Evolutionary conservation across 2,888 invertebrate genomes (phyloP), one percentile per base, ranked within the genome.

Genomic region (Stratiomys singularior): DNA sequence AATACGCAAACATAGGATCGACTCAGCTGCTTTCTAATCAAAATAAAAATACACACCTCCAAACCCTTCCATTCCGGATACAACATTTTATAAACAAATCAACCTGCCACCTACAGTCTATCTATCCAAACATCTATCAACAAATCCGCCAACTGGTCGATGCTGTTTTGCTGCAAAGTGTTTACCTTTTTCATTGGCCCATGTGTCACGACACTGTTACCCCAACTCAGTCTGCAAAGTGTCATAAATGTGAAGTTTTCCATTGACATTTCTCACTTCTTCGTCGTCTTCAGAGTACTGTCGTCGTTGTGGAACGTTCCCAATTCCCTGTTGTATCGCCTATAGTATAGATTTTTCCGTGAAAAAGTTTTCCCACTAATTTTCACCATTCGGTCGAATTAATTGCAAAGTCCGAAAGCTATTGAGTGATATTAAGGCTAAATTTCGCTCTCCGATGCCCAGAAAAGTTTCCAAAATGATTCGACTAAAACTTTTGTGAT

Each of bases 401-500:
- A 15, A 52, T 4, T 52, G 52, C 15, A 52, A 52, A 52, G 7
- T 18, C 7, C n/a, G n/a, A 9, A 5, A 52, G 3, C 52, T 15
- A 5, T 60, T 1, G 27, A 13, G 28, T 23, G 28, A 15, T 30
- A 27, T 30, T 28, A 23, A 66, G 21, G 37, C 9, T 37, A 3
- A 37, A 37, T 37, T 37, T 60, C 25, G 11, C 9, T 60, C 4
- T 0, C 9, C 21, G 23, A 77, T 67, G 77, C 77, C 74, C 58
- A 47, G 21, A 21, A 28, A 66, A 56, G 15, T 52, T 7, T 46
- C 21, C 74, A 79, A 79, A 72, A 79, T 79, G 79, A 66, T 74
- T 67, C 79, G 77, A 4, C 30, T 77, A 58, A 79, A 79, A 63
- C 25, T 69, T 9, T 79, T 79, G 79, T 79, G 79, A 77, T 77